Conservation (phyloP, 2,113 vertebrate genomes). For the Psophia crepitans region DNA sequence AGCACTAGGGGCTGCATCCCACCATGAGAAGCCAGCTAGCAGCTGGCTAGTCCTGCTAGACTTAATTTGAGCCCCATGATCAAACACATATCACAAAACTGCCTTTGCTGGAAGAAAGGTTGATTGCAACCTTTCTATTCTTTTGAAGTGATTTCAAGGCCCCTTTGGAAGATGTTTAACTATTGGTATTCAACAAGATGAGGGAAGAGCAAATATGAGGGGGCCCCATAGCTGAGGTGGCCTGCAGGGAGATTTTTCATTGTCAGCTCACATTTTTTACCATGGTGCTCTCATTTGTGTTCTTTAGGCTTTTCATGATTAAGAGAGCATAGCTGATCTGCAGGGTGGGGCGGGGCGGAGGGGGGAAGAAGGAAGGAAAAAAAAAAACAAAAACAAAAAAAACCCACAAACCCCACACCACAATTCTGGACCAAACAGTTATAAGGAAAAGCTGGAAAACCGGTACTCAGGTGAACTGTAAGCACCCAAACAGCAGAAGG, state of each 20-base stretch:
- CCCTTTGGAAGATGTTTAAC: not conserved
- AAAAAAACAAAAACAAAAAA: not conserved
- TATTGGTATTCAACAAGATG: not conserved
- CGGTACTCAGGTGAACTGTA: not conserved
- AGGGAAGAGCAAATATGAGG: not conserved
- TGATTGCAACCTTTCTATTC: not conserved
- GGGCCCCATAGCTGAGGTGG: not conserved
- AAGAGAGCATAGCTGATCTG: not conserved
- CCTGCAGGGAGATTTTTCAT: not conserved
- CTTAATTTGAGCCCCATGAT: not conserved
- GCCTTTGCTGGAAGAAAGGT: not conserved
- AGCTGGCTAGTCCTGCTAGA: not conserved
- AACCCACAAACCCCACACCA: too few relatives aligned
- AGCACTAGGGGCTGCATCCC: not conserved
- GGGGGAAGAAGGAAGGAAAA: too few relatives aligned
- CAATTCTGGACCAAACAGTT: not conserved
- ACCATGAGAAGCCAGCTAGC: not conserved
- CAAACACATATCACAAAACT: not conserved
- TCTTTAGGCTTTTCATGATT: not conserved
- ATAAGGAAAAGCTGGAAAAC: not conserved
- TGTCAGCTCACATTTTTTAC: not conserved
- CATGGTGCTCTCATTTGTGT: not conserved
- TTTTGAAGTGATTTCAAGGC: not conserved
- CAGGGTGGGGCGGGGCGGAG: not conserved
- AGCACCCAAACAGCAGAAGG: not conserved